phyloP scores from a whole-genome alignment of 2,113 vertebrate genomes.

The Sander lucioperca region DNA sequence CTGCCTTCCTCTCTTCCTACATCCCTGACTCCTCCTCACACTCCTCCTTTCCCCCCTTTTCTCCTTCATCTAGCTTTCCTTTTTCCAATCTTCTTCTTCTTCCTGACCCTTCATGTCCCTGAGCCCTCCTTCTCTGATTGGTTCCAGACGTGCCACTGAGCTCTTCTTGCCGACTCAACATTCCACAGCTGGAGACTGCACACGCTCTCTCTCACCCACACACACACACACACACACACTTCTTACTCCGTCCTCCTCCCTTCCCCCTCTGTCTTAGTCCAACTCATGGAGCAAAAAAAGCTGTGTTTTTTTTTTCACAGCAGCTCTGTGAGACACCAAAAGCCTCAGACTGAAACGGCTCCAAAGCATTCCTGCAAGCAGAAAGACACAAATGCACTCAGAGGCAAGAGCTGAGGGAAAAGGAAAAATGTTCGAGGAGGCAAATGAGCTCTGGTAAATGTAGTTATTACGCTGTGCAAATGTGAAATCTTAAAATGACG shows the following conservation, averaged over 20 bases:
- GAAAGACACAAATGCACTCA: constrained; percentile 59
- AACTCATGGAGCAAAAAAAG: constrained; percentile 54
- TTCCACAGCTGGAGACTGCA: constrained; percentile 82
- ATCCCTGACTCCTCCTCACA: constrained; percentile 53
- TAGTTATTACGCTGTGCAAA: constrained; percentile 7
- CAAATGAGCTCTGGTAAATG: constrained; percentile 26
- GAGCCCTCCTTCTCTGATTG: constrained; percentile 78
- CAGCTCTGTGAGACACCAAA: constrained; percentile 65
- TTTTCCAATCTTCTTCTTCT: constrained; percentile 29
- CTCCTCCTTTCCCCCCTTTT: constrained; percentile 23
- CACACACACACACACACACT: constrained; percentile 44
- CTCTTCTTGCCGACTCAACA: constrained; percentile 85
- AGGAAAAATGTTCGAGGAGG: constrained; percentile 48
- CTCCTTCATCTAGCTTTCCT: constrained; percentile 29
- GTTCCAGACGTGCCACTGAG: constrained; percentile 84
- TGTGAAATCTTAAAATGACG: constrained; percentile 35
- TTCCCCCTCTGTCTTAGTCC: constrained; percentile 65
- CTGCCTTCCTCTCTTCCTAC: constrained; percentile 40
- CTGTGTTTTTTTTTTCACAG: constrained; percentile 35
- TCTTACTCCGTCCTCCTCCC: constrained; percentile 52
- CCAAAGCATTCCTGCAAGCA: constrained; percentile 69
- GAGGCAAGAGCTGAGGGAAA: constrained; percentile 29
- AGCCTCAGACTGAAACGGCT: constrained; percentile 68
- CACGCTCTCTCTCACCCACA: constrained; percentile 43
- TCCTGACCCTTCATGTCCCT: constrained; percentile 71